Conservation (phyloP, 2,888 invertebrate genomes). For the Plebejus anna region DNA sequence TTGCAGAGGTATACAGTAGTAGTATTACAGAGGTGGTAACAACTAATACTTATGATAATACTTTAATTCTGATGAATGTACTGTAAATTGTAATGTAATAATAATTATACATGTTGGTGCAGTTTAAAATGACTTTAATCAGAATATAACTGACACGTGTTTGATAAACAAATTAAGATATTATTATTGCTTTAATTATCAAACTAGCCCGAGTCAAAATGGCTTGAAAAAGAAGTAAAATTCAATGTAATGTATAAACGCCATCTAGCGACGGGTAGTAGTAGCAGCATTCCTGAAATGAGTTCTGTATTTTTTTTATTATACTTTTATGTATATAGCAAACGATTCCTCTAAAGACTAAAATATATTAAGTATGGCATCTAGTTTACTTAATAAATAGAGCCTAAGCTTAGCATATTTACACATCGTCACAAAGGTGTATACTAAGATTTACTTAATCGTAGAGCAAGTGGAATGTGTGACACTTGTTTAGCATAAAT, state of each 20-base stretch:
- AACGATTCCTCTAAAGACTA: constrained; percentile 29
- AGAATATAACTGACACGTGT: not conserved
- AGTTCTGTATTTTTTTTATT: not conserved
- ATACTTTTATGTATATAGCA: not conserved
- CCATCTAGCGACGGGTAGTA: not conserved
- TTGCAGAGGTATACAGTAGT: constrained; percentile 32
- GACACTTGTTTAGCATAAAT: constrained; percentile 34
- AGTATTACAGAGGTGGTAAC: constrained; percentile 38
- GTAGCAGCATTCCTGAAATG: not conserved
- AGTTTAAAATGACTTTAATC: not conserved
- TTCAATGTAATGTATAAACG: not conserved
- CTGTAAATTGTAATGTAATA: not conserved
- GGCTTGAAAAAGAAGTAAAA: not conserved
- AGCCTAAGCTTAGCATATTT: constrained; percentile 23
- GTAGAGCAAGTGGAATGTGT: constrained; percentile 1
- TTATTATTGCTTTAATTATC: not conserved
- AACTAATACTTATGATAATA: constrained; percentile 2
- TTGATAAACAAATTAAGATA: not conserved
- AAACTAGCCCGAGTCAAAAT: not conserved
- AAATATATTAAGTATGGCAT: constrained; percentile 34
- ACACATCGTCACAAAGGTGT: constrained; percentile 1
- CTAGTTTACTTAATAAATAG: constrained; percentile 33
- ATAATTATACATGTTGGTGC: not conserved
- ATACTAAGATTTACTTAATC: constrained; percentile 4
- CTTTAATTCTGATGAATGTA: not conserved